Evolutionary conservation across 1,140 invertebrate species (phyloP).

Genomic region (Drosophila tsacasi): DNA sequence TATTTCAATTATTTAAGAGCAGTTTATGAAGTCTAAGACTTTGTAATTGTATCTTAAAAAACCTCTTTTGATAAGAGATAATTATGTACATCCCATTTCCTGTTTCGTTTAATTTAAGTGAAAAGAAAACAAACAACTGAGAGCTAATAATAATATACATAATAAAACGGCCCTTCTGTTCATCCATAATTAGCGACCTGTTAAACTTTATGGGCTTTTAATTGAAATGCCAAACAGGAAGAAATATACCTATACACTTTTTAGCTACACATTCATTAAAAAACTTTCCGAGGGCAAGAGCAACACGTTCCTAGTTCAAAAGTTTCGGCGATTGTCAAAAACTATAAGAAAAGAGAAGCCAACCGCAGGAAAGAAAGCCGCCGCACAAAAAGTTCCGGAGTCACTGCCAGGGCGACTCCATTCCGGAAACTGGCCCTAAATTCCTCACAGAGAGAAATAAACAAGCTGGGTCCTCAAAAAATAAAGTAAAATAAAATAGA

Average conservation of each 20-base stretch:
- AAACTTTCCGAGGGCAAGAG: constrained; percentile 63
- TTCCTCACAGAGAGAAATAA: constrained; percentile 18
- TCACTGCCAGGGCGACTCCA: constrained; percentile 12
- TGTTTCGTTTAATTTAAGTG: neutral
- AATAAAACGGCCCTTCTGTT: no score
- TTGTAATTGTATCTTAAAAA: neutral
- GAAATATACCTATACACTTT: constrained; percentile 14
- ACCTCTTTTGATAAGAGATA: neutral
- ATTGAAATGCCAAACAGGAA: constrained; percentile 32
- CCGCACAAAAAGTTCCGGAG: constrained; percentile 33
- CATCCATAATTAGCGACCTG: constrained; percentile 26
- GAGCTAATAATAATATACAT: neutral
- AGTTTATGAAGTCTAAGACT: neutral
- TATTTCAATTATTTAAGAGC: neutral
- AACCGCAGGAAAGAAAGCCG: constrained; percentile 59
- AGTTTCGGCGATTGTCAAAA: constrained; percentile 74
- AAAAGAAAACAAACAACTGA: no score
- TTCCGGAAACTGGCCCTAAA: constrained; percentile 21
- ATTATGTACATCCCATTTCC: no score
- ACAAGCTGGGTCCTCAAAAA: constrained; percentile 28
- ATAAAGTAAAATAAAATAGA: constrained; percentile 3
- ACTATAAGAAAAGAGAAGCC: constrained; percentile 67
- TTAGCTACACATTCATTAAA: constrained; percentile 62
- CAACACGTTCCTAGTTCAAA: constrained; percentile 62
- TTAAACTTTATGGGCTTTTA: constrained; percentile 28